phyloP scores from a whole-genome alignment of 2,113 vertebrate species.

The Ictalurus furcatus region DNA sequence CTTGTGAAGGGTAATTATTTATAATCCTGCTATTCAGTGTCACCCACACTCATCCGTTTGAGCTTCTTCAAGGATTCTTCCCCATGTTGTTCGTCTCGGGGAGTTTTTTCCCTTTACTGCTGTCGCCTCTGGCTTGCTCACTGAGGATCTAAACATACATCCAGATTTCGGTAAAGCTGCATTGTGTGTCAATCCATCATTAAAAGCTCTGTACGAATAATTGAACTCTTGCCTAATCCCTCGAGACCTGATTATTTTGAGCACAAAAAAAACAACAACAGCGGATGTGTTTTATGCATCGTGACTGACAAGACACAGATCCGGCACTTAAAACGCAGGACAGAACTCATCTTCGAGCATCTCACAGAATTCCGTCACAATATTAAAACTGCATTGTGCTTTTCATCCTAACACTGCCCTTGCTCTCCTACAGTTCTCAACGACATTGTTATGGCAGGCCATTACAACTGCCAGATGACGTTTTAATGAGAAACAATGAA shows the following conservation, averaged over 20 bases:
- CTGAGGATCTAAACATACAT: not conserved
- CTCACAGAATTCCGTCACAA: not conserved
- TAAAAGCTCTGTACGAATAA: not conserved
- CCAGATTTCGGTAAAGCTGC: not conserved
- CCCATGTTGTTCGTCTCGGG: not conserved
- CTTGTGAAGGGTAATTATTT: not conserved
- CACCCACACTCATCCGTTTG: not conserved
- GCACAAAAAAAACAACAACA: not conserved
- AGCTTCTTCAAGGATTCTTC: not conserved
- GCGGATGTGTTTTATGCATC: not conserved
- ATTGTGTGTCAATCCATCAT: not conserved
- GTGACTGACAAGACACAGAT: not conserved
- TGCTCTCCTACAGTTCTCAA: not conserved
- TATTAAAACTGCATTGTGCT: no score
- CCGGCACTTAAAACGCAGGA: no score
- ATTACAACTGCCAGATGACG: conserved; percentile 28
- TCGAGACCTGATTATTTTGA: not conserved
- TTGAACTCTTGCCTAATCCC: not conserved
- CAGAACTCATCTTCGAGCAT: not conserved
- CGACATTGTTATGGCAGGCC: not conserved
- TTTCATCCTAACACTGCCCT: not conserved
- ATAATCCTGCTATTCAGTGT: not conserved
- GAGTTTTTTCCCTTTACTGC: not conserved
- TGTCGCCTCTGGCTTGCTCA: not conserved
- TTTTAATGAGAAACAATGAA: conserved; percentile 35